These are phyloP conservation scores for Amphipoea lucens DNA, from an alignment of 2,888 invertebrate species.

Conservation along the genomic window DNA sequence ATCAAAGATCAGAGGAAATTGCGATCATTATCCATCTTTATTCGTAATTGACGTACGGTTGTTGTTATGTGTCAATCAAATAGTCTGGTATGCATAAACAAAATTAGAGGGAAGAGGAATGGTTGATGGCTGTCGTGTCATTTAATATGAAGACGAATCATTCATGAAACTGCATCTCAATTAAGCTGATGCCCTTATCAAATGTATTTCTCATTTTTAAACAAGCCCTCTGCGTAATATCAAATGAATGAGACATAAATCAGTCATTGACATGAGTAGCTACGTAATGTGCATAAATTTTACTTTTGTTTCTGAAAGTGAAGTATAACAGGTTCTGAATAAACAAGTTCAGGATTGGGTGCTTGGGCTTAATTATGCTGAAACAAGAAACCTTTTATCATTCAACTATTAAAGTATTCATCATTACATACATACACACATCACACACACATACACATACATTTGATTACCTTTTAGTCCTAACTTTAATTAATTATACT, in stretches of 20 bases:
- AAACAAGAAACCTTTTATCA: no score
- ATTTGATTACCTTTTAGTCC: no score
- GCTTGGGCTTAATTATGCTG: no score
- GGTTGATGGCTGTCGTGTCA: neutral
- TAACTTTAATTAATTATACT: no score
- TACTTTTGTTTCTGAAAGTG: neutral
- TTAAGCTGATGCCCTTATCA: neutral
- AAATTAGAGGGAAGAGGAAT: constrained; percentile 11
- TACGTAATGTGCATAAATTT: neutral
- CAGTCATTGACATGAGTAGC: neutral
- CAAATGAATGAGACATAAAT: neutral
- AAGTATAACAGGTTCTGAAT: neutral
- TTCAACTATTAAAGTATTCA: no score
- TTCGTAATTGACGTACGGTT: constrained; percentile 10
- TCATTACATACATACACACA: no score
- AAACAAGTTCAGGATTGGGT: no score
- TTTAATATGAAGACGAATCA: neutral
- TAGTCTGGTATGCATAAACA: constrained; percentile 17
- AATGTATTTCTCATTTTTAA: neutral
- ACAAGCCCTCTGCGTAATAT: neutral
- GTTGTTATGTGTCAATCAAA: constrained; percentile 34
- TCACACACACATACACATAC: no score
- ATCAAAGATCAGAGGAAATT: constrained; percentile 28
- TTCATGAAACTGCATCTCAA: neutral
- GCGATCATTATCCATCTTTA: constrained; percentile 9